phyloP scores from a whole-genome alignment of 2,888 invertebrate species.

The Brachypalpus laphriformis region DNA sequence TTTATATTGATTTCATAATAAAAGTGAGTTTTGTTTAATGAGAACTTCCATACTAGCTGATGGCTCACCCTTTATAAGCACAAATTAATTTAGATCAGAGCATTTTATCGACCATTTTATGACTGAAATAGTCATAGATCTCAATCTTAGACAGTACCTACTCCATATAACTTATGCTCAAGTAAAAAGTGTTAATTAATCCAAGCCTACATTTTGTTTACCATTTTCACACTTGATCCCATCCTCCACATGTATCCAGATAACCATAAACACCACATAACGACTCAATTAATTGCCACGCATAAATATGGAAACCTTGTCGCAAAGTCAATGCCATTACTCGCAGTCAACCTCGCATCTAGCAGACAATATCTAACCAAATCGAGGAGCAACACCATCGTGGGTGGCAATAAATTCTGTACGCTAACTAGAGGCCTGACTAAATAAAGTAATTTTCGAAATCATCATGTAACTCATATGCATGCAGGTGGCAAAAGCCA shows the following conservation, averaged over 20 bases:
- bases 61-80: too few species aligned
- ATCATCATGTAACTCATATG: slow-evolving; percentile 10
- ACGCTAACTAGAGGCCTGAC: neutral
- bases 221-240: slow-evolving; percentile 27
- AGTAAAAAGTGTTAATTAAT: neutral
- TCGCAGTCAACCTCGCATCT: neutral
- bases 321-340: slow-evolving; percentile 63
- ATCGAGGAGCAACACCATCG: slow-evolving; percentile 14
- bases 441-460: slow-evolving; percentile 50
- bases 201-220: slow-evolving; percentile 4
- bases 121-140: neutral
- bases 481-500: slow-evolving; percentile 44
- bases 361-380: slow-evolving; percentile 19
- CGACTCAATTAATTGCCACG: slow-evolving; percentile 51
- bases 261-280: slow-evolving; percentile 25
- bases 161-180: neutral
- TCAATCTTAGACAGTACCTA: neutral
- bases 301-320: slow-evolving; percentile 48
- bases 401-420: slow-evolving; percentile 39
- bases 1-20: too few species aligned
- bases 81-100: too few species aligned
- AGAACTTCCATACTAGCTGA: too few species aligned
- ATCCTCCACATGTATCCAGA: slow-evolving; percentile 10
- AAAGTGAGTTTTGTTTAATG: too few species aligned
- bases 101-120: neutral